Percentiles rank a stretch among this genome's conserved stretches.
These are phyloP conservation scores for Gymnopithys bicolor DNA, from an alignment of 2,797 vertebrate species.

Conservation along the genomic window DNA sequence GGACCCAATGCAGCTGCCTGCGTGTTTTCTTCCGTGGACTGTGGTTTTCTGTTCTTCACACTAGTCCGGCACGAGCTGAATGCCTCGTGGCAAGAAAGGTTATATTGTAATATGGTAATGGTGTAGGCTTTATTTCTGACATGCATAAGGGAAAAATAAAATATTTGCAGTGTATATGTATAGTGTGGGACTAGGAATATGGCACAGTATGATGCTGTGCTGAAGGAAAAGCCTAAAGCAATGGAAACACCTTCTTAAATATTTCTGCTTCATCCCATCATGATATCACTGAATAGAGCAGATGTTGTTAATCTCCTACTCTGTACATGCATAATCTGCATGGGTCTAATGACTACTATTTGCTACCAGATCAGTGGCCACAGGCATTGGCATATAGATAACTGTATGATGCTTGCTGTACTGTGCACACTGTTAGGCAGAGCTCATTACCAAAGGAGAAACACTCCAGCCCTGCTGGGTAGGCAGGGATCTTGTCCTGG, in stretches of 20 bases:
- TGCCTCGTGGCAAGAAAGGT: not conserved
- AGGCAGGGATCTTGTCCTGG: not conserved
- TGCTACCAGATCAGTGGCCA: not conserved
- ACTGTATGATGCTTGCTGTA: not conserved
- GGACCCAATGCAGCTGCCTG: not conserved
- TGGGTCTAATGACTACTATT: not conserved
- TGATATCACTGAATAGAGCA: not conserved
- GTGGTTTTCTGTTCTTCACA: not conserved
- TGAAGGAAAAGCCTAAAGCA: not conserved
- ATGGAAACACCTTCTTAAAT: not conserved
- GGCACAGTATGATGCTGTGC: not conserved
- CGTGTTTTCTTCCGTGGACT: not conserved
- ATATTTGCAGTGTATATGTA: not conserved
- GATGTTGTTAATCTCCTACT: not conserved
- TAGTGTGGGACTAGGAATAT: not conserved
- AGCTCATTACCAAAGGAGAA: not conserved
- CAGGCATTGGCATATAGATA: not conserved
- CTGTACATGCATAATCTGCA: rapidly evolving
- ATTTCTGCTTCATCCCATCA: not conserved
- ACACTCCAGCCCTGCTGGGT: not conserved
- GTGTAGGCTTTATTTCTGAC: not conserved
- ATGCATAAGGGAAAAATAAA: not conserved
- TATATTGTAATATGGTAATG: not conserved
- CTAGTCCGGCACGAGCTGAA: not conserved
- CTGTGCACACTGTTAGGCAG: not conserved